phyloP scores from a whole-genome alignment of 2,888 invertebrate species.

The Dicyrtomina minuta region DNA sequence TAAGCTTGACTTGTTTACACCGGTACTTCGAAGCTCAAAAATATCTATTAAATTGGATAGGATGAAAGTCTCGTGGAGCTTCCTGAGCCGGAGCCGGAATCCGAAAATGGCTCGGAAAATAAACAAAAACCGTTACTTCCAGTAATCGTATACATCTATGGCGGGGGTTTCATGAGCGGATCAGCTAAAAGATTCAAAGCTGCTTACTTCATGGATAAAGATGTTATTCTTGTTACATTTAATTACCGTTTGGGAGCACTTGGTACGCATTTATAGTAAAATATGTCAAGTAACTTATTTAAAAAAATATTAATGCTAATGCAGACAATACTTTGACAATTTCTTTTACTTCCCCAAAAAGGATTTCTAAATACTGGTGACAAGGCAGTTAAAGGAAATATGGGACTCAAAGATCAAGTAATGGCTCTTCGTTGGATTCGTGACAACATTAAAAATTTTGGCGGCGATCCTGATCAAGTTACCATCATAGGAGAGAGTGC shows the following conservation, averaged over 20 bases:
- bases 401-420: slow-evolving; percentile 25
- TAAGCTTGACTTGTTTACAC: no score
- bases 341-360: no score
- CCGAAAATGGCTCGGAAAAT: no score
- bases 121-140: slow-evolving; percentile 13
- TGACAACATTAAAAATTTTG: slow-evolving; percentile 17
- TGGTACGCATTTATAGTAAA: slow-evolving; percentile 22
- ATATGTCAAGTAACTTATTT: neutral
- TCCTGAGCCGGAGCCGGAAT: no score
- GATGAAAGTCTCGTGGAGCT: no score
- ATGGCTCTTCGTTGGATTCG: slow-evolving; percentile 18
- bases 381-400: slow-evolving; percentile 30
- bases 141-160: slow-evolving; percentile 36
- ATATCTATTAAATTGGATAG: no score
- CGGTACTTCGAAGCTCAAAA: no score
- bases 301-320: no score
- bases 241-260: slow-evolving; percentile 34
- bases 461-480: slow-evolving; percentile 15
- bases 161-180: slow-evolving; percentile 12
- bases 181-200: slow-evolving; percentile 14
- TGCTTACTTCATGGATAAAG: slow-evolving; percentile 37
- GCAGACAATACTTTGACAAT: no score
- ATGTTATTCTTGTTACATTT: slow-evolving; percentile 34
- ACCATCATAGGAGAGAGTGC: slow-evolving; percentile 22
- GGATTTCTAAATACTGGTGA: slow-evolving; percentile 38